These are phyloP conservation scores for Microtus richardsoni DNA, from an alignment of 2,113 vertebrate genomes.

Conservation along the genomic window DNA sequence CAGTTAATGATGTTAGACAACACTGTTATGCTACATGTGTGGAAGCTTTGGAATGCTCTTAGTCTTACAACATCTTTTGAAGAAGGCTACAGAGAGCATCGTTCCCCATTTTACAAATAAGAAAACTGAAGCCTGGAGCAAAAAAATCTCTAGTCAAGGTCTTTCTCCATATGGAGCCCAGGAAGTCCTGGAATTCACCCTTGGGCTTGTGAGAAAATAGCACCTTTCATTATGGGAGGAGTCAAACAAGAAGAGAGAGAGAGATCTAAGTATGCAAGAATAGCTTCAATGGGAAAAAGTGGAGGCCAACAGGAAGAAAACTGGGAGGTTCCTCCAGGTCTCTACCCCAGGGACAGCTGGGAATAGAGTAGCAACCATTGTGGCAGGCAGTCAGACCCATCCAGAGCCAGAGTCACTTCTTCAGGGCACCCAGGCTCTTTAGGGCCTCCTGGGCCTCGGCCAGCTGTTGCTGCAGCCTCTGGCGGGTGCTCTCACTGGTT, in stretches of 20 bases:
- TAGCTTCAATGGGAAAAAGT: constrained; percentile 39
- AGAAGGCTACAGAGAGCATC: background rate
- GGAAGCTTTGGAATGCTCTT: background rate
- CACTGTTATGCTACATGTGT: background rate
- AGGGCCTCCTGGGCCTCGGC: constrained; percentile 89
- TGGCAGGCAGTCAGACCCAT: background rate
- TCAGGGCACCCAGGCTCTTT: constrained; percentile 86
- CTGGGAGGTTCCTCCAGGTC: constrained; percentile 50
- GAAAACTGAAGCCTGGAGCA: constrained; percentile 34
- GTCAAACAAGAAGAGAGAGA: background rate
- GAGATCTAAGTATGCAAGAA: background rate
- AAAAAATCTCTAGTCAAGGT: background rate
- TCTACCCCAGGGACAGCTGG: background rate
- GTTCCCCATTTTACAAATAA: constrained; percentile 54
- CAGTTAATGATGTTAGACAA: background rate
- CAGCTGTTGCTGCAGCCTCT: constrained; percentile 95
- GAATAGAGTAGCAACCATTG: background rate
- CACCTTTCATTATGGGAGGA: constrained; percentile 37
- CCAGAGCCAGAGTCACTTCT: constrained; percentile 70
- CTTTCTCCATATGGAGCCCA: background rate
- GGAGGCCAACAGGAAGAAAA: background rate
- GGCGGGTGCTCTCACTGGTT: constrained; percentile 89
- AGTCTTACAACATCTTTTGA: background rate
- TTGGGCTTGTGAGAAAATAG: constrained; percentile 2
- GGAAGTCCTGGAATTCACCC: background rate